Base-by-base conservation (phyloP, 2,797 vertebrate species). In the Paramormyrops hopkinsi region DNA sequence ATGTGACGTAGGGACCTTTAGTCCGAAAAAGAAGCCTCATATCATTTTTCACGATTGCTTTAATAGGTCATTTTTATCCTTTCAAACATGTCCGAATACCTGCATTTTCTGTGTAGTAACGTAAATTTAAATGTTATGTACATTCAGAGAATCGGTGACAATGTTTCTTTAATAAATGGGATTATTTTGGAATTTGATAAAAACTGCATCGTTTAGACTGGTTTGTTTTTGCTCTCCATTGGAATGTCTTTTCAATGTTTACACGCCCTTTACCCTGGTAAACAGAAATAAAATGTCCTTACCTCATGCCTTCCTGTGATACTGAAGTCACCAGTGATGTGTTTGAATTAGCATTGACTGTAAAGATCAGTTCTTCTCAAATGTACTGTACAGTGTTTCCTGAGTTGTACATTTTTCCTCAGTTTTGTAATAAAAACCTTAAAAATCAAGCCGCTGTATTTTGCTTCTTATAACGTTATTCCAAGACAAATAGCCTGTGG, bases 351-450 rank as follows among this genome's bases (percentile, higher is more conserved):
- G 90, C 89, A 89, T 83, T 91, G 82, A 88, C 86, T 91, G 91
- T 92, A 89, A 89, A 91, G 89, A 91, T 88, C 51, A 22, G 90
- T 89, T 76, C 69, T 76, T 88, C 88, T 86, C 91, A 90, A 88
- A 88, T 88, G 88, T 87, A 91, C 89, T 92, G 90, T 91, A 90
- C 88, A 89, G 91, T 90, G 90, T 90, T 91, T 79, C 89, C 90
- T 79, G 89, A 85, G 90, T 73, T 88, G 89, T 90, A 90, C 89
- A 90, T 90, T 90, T 90, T 89, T 91, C 88, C 89, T 90, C 88
- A 90, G 90, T 92, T 92, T 92, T 91, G 86, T 89, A 92, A 92
- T 92, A 92, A 92, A 92, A 89, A 90, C 37, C 76, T 89, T 22
- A 85, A 85, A 88, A 88, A 69, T 85, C 41, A 56, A 46, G 53